phyloP scores from a whole-genome alignment of 2,888 invertebrate species.

The Idaea dimidiata region DNA sequence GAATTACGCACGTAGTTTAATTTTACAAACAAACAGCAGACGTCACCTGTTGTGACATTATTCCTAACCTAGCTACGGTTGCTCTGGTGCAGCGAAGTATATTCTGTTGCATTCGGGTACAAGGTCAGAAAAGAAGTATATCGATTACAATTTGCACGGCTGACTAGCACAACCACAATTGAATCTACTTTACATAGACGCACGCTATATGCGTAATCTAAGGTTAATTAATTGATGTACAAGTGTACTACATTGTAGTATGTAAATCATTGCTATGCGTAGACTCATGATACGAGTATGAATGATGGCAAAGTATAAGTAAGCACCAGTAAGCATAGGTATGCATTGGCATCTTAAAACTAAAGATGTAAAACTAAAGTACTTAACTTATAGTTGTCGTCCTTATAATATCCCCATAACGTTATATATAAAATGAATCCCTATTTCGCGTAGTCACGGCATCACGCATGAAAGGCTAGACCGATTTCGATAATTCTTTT shows the following conservation, averaged over 20 bases:
- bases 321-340: too few species aligned
- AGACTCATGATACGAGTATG: neutral
- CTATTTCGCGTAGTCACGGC: too few species aligned
- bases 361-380: too few species aligned
- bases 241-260: neutral
- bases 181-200: constrained; percentile 9
- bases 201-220: constrained; percentile 4
- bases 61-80: constrained; percentile 23
- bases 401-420: too few species aligned
- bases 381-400: too few species aligned
- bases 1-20: constrained; percentile 41
- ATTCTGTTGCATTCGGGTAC: constrained; percentile 60
- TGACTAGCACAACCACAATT: constrained; percentile 25
- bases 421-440: too few species aligned
- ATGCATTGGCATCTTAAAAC: too few species aligned
- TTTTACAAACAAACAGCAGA: constrained; percentile 47
- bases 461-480: too few species aligned
- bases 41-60: constrained; percentile 35
- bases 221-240: constrained; percentile 12
- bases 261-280: neutral
- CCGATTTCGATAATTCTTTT: too few species aligned
- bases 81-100: neutral
- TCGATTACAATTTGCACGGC: constrained; percentile 66
- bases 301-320: neutral
- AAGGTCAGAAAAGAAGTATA: constrained; percentile 57